Percentiles rank a stretch among this genome's conserved stretches.
phyloP scores from a whole-genome alignment of 2,113 vertebrate genomes.

The Sturnus vulgaris region DNA sequence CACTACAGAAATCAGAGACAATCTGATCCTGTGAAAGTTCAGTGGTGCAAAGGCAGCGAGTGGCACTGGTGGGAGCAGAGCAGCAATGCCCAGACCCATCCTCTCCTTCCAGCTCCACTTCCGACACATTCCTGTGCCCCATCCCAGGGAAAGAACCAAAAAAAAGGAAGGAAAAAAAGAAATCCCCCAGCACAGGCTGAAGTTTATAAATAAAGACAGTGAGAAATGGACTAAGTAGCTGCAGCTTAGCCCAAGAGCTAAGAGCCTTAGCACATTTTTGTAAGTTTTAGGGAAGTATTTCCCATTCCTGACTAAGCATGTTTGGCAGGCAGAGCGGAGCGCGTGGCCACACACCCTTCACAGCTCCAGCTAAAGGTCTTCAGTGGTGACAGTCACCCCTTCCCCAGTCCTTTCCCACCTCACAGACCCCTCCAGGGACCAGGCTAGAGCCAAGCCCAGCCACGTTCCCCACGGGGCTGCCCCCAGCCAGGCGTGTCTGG shows the following conservation, averaged over 20 bases:
- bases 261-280: slow-evolving; percentile 51
- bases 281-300: slow-evolving; percentile 15
- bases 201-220: not conserved
- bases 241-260: slow-evolving; percentile 17
- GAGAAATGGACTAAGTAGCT: not conserved
- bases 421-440: not conserved
- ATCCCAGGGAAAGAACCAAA: not conserved
- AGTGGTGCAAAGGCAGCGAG: not conserved
- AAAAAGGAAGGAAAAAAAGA: not conserved
- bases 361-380: rapidly evolving
- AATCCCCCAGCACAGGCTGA: rapidly evolving
- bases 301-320: not conserved
- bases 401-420: not conserved
- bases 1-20: not conserved
- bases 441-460: not conserved
- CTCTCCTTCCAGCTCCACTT: not conserved
- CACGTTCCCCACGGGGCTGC: rapidly evolving
- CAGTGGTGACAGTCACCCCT: rapidly evolving
- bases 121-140: rapidly evolving
- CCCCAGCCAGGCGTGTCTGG: rapidly evolving
- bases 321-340: not conserved
- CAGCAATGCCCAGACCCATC: not conserved
- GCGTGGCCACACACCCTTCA: rapidly evolving
- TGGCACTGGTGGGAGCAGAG: not conserved
- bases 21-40: not conserved